A percentile compares a stretch with the other conserved stretches of the same genome.
Conservation (phyloP, 2,113 vertebrate genomes). For the Papio anubis region DNA sequence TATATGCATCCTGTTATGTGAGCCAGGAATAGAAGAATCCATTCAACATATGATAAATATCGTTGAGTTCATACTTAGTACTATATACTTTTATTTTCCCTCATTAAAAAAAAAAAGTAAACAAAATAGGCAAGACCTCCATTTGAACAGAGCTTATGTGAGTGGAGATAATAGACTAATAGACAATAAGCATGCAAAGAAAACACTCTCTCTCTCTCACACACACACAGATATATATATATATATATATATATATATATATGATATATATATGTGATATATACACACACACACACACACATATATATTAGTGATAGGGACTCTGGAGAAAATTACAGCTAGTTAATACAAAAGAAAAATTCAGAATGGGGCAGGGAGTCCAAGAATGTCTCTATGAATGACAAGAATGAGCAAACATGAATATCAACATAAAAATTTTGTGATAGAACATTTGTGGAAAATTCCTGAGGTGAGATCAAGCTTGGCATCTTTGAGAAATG, state of each 20-base stretch:
- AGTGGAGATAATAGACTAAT: not conserved
- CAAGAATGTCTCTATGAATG: not conserved
- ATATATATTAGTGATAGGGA: not conserved
- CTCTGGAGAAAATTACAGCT: not conserved
- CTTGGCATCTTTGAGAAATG: not conserved
- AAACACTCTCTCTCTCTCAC: not conserved
- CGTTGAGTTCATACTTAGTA: not conserved
- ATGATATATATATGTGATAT: not conserved
- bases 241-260: not conserved
- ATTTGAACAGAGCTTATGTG: not conserved
- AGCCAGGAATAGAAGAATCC: not conserved
- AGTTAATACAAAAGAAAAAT: not conserved
- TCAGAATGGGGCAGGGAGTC: not conserved
- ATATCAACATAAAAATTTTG: not conserved
- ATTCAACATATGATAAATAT: not conserved
- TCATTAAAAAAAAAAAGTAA: not conserved
- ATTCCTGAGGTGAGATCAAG: not conserved
- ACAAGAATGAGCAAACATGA: not conserved
- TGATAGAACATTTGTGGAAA: not conserved
- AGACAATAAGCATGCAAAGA: not conserved
- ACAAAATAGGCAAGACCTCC: not conserved
- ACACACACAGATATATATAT: no score
- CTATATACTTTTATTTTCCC: not conserved
- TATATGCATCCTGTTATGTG: not conserved
- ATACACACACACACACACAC: no score